These are phyloP conservation scores for Ceratosolen solmsi DNA, from an alignment of 1,140 invertebrate genomes.

Conservation along the genomic window DNA sequence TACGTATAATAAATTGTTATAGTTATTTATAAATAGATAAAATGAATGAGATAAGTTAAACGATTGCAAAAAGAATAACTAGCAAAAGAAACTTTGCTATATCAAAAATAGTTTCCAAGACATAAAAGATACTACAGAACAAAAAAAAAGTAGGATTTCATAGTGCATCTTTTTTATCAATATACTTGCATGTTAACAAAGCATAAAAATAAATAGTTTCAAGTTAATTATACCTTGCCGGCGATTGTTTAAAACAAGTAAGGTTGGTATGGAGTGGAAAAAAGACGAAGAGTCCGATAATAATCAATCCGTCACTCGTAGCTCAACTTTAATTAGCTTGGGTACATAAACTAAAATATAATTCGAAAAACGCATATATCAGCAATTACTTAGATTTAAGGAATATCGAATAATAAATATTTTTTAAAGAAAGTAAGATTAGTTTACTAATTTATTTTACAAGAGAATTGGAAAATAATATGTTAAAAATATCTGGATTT, in stretches of 20 bases:
- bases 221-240: slow-evolving; percentile 8
- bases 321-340: slow-evolving; percentile 34
- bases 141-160: slow-evolving; percentile 18
- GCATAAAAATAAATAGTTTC: slow-evolving; percentile 49
- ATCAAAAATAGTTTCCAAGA: slow-evolving; percentile 14
- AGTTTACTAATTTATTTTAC: too few relatives aligned
- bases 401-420: slow-evolving; percentile 36
- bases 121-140: not conserved
- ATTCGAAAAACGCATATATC: not conserved
- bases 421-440: not conserved
- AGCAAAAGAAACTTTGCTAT: not conserved
- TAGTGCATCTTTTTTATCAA: slow-evolving; percentile 25
- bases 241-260: slow-evolving; percentile 47
- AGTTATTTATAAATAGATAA: not conserved
- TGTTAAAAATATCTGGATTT: too few relatives aligned
- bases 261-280: not conserved
- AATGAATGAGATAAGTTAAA: not conserved
- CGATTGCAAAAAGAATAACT: not conserved
- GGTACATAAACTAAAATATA: slow-evolving; percentile 12
- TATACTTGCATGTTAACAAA: not conserved
- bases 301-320: slow-evolving; percentile 34
- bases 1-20: too few relatives aligned
- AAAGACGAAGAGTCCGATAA: slow-evolving; percentile 36
- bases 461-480: too few relatives aligned
- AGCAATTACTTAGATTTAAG: not conserved